Evolutionary conservation across 2,113 vertebrate genomes (phyloP), one percentile per base, ranked within the genome.

Genomic region (Galemys pyrenaicus): DNA sequence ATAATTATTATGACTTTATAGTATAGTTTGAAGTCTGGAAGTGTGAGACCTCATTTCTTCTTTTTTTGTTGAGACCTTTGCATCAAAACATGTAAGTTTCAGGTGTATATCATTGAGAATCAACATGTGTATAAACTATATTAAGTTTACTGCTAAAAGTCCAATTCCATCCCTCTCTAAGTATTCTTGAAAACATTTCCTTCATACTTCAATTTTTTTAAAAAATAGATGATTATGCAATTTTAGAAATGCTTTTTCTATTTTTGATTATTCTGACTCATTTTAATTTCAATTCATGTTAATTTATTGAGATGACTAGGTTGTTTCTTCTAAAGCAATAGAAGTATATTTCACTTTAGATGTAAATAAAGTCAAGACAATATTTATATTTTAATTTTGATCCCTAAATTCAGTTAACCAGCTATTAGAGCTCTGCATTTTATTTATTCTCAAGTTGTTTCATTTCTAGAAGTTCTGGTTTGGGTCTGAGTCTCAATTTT

Each of bases 381-480:
- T 30, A 46, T 83, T 82, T 92, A 12, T 24, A 62, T 88, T 84
- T 86, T 7, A 75, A 37, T 89, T 93, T 94, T 94, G 51, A 92
- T 64, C 15, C 6, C 10, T 9, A 90, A 79, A 22, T 71, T 77
- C 71, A 91, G 51, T 28, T 39, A 83, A n/a, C 15, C 9, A 84
- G 54, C 32, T 56, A 78, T 44, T 67, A 44, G 1, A 77, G 49
- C 35, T 68, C 2, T 71, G 13, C 11, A 70, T 91, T 94, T 77
- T 87, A 83, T 74, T 94, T 9, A 68, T 79, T 16, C 8, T 8
- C 7, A 82, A 58, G 19, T 7, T 60, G 22, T 77, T 81, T 86
- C 22, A 24, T 7, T 32, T 41, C 26, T 67, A 77, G 11, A 65
- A 78, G 15, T 0, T 82, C 84, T 80, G 58, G 24, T 58, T 80